A percentile compares a stretch with the other conserved stretches of the same genome.
phyloP scores from a whole-genome alignment of 2,888 invertebrate genomes.

The Stegophylla sp. region DNA sequence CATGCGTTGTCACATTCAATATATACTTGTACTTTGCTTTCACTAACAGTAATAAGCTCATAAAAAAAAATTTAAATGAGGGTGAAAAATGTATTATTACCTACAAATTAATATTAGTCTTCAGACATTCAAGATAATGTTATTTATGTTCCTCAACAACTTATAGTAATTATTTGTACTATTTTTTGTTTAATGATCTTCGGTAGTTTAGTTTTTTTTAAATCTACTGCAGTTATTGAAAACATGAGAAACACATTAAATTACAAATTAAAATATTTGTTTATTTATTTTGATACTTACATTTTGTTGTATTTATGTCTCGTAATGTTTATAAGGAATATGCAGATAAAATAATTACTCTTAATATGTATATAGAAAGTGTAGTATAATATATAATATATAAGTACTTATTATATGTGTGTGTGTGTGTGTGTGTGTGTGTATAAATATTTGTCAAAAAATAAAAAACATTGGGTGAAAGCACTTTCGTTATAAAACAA shows the following conservation, averaged over 20 bases:
- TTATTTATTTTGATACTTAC: no score
- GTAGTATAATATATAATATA: neutral
- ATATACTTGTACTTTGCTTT: neutral
- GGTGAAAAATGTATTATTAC: neutral
- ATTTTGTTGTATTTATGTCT: no score
- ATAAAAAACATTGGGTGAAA: constrained; percentile 41
- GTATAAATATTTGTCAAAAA: constrained; percentile 23
- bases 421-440: neutral
- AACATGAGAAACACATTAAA: no score
- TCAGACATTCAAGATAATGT: neutral
- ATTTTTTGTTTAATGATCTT: no score
- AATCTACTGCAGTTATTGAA: no score
- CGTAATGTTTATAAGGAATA: neutral
- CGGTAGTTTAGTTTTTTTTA: no score
- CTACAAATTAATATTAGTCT: neutral
- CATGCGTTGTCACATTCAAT: neutral
- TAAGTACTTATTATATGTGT: neutral
- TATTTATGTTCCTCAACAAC: no score
- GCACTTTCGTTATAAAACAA: constrained; percentile 38
- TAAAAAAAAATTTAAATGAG: no score
- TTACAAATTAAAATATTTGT: no score
- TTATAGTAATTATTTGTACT: no score
- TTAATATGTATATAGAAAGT: neutral
- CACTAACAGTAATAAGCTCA: no score
- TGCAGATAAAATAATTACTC: neutral